Percentiles rank a stretch among this genome's conserved stretches.
phyloP scores from a whole-genome alignment of 53 echinoderm and acorn worm genomes.

The Pentamera pediparva region DNA sequence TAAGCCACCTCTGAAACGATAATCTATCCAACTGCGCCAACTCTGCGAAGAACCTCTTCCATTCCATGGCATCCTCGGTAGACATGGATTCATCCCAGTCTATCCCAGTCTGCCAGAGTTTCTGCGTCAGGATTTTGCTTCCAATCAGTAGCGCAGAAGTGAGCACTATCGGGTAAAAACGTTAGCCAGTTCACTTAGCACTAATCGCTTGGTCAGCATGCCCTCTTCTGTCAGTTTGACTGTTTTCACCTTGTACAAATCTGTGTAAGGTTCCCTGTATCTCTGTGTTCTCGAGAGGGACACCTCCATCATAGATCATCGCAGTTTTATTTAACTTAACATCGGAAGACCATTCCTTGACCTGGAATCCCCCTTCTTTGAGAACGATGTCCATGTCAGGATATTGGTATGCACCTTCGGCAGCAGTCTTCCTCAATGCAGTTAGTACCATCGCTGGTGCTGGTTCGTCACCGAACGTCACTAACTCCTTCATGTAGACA shows the following conservation, averaged over 20 bases:
- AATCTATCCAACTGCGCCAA: not conserved
- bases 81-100: conserved; percentile 31
- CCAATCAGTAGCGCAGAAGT: conserved; percentile 5
- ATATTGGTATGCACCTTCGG: not conserved
- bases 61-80: not conserved
- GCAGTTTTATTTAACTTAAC: not conserved
- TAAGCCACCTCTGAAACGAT: conserved; percentile 6
- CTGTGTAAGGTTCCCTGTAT: conserved; percentile 31
- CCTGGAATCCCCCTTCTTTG: conserved; percentile 37
- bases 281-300: not conserved
- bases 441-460: conserved; percentile 46
- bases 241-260: conserved; percentile 31
- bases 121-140: conserved; percentile 36
- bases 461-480: conserved; percentile 43
- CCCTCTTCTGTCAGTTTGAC: not conserved
- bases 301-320: not conserved
- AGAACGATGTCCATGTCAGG: conserved; percentile 29
- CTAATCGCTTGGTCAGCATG: conserved; percentile 51
- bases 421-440: conserved; percentile 47
- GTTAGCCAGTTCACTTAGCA: conserved; percentile 41
- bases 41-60: conserved; percentile 25
- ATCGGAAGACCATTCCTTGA: conserved; percentile 53
- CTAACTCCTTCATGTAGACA: conserved; percentile 27
- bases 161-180: no score
- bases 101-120: conserved; percentile 20